Evolutionary conservation across 1,140 invertebrate genomes (phyloP).

Genomic region (Drosophila kurseongensis): DNA sequence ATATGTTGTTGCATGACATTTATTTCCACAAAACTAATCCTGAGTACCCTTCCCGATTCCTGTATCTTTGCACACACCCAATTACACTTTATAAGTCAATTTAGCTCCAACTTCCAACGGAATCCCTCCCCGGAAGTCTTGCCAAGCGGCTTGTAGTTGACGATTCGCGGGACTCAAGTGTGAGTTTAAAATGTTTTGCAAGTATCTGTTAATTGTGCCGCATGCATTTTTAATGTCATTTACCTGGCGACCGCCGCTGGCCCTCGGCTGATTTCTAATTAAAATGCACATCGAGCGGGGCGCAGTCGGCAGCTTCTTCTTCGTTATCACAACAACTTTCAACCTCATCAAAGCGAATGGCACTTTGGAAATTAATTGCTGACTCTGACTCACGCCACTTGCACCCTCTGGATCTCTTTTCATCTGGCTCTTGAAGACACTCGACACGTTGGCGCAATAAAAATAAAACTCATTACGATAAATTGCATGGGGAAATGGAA

Average conservation of each 20-base stretch:
- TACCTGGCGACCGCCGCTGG: slow-evolving; percentile 26
- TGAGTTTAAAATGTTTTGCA: slow-evolving; percentile 38
- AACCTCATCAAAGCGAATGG: slow-evolving; percentile 59
- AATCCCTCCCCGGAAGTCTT: not conserved
- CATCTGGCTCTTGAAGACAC: slow-evolving; percentile 52
- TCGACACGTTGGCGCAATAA: slow-evolving; percentile 70
- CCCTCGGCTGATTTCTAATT: slow-evolving; percentile 61
- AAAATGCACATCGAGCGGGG: slow-evolving; percentile 55
- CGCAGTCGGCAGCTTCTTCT: slow-evolving; percentile 29
- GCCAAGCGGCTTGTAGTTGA: not conserved
- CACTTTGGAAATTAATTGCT: slow-evolving; percentile 75
- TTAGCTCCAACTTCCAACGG: not conserved
- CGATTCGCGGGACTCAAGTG: slow-evolving; percentile 7
- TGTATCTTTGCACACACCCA: not conserved
- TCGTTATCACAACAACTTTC: slow-evolving; percentile 53
- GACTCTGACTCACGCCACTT: slow-evolving; percentile 33
- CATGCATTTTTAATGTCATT: slow-evolving; percentile 53
- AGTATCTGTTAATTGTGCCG: slow-evolving; percentile 52
- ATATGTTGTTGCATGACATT: not conserved
- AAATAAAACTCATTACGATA: slow-evolving; percentile 70
- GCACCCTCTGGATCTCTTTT: slow-evolving; percentile 24
- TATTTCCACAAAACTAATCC: not conserved
- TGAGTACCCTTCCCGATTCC: not conserved
- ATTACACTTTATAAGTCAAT: slow-evolving; percentile 26
- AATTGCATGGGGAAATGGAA: slow-evolving; percentile 36